Base-by-base conservation (phyloP, 2,888 invertebrate genomes). In the Dorcus parallelipipedus region DNA sequence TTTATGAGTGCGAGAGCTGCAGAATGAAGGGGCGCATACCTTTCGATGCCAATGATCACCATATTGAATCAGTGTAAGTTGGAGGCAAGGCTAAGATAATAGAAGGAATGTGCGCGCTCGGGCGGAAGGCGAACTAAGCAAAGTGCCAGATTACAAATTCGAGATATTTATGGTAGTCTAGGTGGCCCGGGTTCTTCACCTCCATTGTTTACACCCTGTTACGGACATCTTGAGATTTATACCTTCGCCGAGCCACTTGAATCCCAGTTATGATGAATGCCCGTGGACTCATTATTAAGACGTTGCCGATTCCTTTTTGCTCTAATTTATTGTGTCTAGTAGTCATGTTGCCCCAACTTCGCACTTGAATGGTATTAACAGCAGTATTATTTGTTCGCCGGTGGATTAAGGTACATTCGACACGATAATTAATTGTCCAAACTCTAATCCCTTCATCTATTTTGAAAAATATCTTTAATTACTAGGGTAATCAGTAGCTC, bases 121-220 rank as follows among this genome's bases (percentile, higher is more conserved):
- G 70, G 74, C 74, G 74, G 73, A 74, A 75, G 71, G 68, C 71
- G 71, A 71, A 72, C 73, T 71, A 67, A 71, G 72, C 71, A 69
- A 71, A 72, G 71, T 71, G 73, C 74, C 73, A 76, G 76, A 77
- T 76, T 76, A 77, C 76, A 71, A 76, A 76, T 73, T 73, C 63
- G 67, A 70, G 73, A 77, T 76, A 77, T 78, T 78, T 77, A 78
- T 77, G 76, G 72, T 73, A 71, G 73, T 76, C 75, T 74, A 73
- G 69, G 75, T 75, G 75, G 74, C 73, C 74, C 68, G 71, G 74
- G 75, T 72, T 74, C 73, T 74, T 73, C 75, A 74, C 75, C 76
- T 75, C 72, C 71, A 78, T 78, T 78, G 78, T 78, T 78, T 78
- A 78, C 77, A 72, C 73, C 73, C 75, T 74, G 76, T 73, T 73